A percentile compares a stretch with the other conserved stretches of the same genome.
These are phyloP conservation scores for Characodon lateralis DNA, from an alignment of 2,797 vertebrate species.

Conservation along the genomic window DNA sequence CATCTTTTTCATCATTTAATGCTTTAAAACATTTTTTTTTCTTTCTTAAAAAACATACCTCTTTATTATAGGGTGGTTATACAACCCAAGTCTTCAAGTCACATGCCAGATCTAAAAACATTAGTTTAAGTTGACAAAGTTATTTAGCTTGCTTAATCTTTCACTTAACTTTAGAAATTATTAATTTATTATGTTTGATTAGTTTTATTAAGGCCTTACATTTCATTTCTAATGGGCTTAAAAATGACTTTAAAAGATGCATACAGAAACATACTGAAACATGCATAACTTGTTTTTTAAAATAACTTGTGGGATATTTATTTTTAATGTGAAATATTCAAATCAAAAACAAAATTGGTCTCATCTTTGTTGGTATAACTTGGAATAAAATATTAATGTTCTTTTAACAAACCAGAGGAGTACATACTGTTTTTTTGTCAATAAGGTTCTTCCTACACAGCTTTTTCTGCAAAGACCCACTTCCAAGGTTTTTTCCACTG, in stretches of 20 bases:
- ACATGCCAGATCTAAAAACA: not conserved
- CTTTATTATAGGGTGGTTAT: no score
- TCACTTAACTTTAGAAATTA: not conserved
- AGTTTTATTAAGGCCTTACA: not conserved
- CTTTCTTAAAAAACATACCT: not conserved
- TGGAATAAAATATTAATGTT: not conserved
- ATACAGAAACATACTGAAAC: no score
- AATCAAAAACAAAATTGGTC: no score
- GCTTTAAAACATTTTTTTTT: not conserved
- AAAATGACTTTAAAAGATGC: not conserved
- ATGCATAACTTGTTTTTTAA: no score
- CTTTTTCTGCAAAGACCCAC: not conserved
- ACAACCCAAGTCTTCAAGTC: no score
- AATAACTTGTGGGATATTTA: no score
- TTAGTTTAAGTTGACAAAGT: not conserved
- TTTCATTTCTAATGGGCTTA: no score
- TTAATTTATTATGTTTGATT: not conserved
- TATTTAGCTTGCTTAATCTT: not conserved
- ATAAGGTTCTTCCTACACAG: not conserved
- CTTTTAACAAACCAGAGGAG: not conserved
- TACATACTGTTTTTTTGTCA: not conserved
- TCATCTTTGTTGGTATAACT: no score
- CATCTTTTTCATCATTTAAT: no score
- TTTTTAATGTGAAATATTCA: no score
- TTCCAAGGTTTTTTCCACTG: not conserved